Evolutionary conservation across 2,113 vertebrate genomes (phyloP), one percentile per base, ranked within the genome.

Genomic region (Saccopteryx bilineata): DNA sequence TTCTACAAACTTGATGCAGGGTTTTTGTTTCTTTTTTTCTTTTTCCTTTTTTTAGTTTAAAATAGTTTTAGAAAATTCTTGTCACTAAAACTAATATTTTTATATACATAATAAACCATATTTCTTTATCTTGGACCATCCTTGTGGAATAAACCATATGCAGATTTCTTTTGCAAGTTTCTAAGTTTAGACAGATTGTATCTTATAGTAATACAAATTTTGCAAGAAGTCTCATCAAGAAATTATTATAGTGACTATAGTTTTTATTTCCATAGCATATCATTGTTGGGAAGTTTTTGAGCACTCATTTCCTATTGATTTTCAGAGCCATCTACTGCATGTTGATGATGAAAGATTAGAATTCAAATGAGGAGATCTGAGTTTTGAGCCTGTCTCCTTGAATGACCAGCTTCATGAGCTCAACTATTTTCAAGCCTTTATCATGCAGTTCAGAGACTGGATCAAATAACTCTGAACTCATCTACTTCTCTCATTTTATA

Each of bases 191-290:
- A 46, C n/a, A 76, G 46, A 82, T 80, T 92, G 7, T 26, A 63
- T 91, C 54, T 92, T 76, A 31, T 54, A 39, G 7, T 78, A 93
- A 82, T 91, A 26, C 33, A 52, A 60, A n/a, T 79, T 91, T 93
- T 79, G 5, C 9, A 31, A 31, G 26, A 91, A 74, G 68, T 65
- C 31, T 93, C 1, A 56, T 91, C 68, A 33, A 65, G 46, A 84
- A 80, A 56, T 84, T 85, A 71, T 69, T n/a, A 19, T 91, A 15
- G 5, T 39, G 5, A 82, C 7, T 78, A 4, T 80, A 28, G 0
- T 69, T 78, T 75, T 58, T 56, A 61, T 93, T 93, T 93, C 24
- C 33, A 17, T 58, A 33, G 0, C 54, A 9, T 58, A 11, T 17
- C 12, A 58, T 46, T n/a, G 5, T 72, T 84, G 23, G 19, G 15